These are phyloP conservation scores for Pedionomus torquatus DNA, from an alignment of 2,113 vertebrate species.

Conservation along the genomic window DNA sequence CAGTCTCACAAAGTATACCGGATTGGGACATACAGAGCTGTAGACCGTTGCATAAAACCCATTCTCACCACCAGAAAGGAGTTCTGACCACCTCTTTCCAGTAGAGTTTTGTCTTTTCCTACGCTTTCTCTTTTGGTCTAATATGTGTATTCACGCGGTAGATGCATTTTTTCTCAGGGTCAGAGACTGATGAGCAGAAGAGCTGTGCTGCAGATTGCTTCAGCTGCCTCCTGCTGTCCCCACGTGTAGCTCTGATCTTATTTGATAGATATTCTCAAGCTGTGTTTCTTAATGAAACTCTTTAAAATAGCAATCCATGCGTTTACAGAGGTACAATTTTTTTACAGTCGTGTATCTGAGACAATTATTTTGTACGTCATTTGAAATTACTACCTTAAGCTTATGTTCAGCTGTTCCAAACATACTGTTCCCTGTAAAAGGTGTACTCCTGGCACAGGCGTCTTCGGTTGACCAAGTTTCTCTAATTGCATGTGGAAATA, in stretches of 20 bases:
- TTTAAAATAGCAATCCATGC: not conserved
- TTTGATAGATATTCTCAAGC: constrained; percentile 2
- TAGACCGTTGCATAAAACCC: not conserved
- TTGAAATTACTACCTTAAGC: not conserved
- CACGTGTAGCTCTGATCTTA: not conserved
- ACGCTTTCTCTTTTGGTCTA: not conserved
- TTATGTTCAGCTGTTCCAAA: not conserved
- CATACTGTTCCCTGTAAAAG: not conserved
- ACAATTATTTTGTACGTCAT: not conserved
- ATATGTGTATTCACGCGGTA: not conserved
- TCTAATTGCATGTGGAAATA: not conserved
- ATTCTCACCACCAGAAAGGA: not conserved
- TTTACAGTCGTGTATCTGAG: not conserved
- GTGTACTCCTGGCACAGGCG: not conserved
- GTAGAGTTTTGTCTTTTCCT: not conserved
- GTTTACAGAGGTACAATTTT: not conserved
- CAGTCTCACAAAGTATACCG: not conserved
- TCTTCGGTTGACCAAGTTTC: not conserved
- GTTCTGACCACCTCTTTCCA: not conserved
- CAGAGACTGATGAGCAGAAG: not conserved
- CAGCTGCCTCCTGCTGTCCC: constrained; percentile 22
- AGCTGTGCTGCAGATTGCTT: constrained; percentile 42
- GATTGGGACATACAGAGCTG: not conserved
- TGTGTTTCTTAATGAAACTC: constrained; percentile 20
- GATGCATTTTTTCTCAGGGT: not conserved